Evolutionary conservation across 2,113 vertebrate genomes (phyloP), one percentile per base, ranked within the genome.

Genomic region (Vidua macroura): DNA sequence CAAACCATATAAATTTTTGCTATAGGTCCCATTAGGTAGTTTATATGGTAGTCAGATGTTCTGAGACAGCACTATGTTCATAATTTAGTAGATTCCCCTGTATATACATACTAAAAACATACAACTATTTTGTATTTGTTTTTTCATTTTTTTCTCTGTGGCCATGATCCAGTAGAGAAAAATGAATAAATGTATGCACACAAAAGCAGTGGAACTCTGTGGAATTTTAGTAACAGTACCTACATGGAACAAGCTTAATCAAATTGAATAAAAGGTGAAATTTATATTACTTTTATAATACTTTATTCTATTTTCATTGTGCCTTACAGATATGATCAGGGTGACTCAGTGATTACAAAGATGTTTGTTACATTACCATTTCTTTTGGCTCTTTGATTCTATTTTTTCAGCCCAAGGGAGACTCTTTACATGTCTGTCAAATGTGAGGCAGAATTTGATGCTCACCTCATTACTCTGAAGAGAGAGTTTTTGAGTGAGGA

Each of bases 401-500:
- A 11, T 55, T 91, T 93, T 93, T 88, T 28, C 33, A 81, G 52
- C 51, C 55, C 14, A 37, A 83, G 43, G 52, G 79, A 92, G 20
- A 76, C 13, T 70, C 92, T 85, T 85, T 79, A 43, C 7, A 28
- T 25, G n/a, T 58, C 83, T 91, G 59, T 89, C 85, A 92, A 88
- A 73, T 11, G 15, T 0, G 5, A 88, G 74, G 41, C 44, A 94
- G 41, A 83, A 95, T 62, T 75, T 88, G 56, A 53, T 69, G 30
- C 15, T 91, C 6, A 30, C 28, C 75, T 76, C 69, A 82, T 80
- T 88, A 90, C 52, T 94, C 92, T 89, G 92, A 94, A 53, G 69
- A 59, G 59, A 82, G 48, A 70, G 3, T 53, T 95, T 95, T 90
- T 69, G 88, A 76, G 43, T 72, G 28, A 83, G 67, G 83, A 37